phyloP scores from a whole-genome alignment of 2,797 vertebrate species.

The Podarcis siculus region DNA sequence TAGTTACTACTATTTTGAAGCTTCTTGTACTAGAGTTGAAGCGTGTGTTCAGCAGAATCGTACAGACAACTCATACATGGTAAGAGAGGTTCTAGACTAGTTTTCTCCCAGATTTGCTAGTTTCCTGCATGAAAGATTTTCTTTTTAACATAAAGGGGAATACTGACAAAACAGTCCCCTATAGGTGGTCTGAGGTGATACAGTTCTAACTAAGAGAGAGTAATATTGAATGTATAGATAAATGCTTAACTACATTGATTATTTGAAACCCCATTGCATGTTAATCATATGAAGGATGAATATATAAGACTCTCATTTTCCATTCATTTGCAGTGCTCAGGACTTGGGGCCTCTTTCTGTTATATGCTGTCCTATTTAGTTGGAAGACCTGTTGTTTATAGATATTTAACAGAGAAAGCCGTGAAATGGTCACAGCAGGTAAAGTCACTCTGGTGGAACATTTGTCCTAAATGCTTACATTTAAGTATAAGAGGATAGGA shows the following conservation, averaged over 20 bases:
- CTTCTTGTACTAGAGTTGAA: not conserved
- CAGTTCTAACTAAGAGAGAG: not conserved
- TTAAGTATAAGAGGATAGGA: not conserved
- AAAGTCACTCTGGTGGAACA: slow-evolving; percentile 47
- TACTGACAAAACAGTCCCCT: not conserved
- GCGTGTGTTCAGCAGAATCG: not conserved
- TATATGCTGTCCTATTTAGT: slow-evolving; percentile 97
- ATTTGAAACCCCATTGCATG: not conserved
- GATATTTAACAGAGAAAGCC: slow-evolving; percentile 95
- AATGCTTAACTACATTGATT: not conserved
- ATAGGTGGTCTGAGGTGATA: not conserved
- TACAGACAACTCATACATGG: no score
- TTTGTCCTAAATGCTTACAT: not conserved
- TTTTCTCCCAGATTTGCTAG: not conserved
- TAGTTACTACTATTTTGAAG: not conserved
- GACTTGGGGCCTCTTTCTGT: slow-evolving; percentile 96
- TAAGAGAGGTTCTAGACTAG: not conserved
- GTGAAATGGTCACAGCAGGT: slow-evolving; percentile 98
- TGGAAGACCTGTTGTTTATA: slow-evolving; percentile 94
- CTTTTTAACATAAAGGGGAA: not conserved
- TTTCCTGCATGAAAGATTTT: not conserved
- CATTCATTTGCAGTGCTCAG: slow-evolving; percentile 87
- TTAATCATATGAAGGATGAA: not conserved
- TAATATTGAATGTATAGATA: not conserved
- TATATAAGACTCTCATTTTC: slow-evolving; percentile 13